Base-by-base conservation (phyloP, 1,140 invertebrate genomes). In the Drosophila pandora region DNA sequence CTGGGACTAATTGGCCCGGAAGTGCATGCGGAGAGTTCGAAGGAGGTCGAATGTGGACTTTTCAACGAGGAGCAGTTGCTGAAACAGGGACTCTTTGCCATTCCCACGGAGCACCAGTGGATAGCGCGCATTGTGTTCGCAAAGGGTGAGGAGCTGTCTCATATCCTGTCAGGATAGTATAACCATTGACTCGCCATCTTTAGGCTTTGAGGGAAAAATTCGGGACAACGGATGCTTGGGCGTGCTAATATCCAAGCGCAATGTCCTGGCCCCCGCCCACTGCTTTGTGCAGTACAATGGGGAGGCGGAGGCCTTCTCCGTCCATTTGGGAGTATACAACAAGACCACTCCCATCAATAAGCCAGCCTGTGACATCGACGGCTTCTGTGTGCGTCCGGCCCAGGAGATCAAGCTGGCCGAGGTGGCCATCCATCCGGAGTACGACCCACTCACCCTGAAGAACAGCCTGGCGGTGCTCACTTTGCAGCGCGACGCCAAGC, bases 41-140 rank as follows among this genome's bases (percentile, higher is more conserved):
- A 57, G 64, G 65, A 64, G 9, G 12, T 13, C 7, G 5, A 82
- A 13, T 85, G 82, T 28, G 74, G 78, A 0, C 12, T 22, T 7
- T 54, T 87, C 6, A 21, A 13, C 9, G 83, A 85, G 41, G 48
- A 55, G 2, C 55, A 55, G n/a, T 9, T 85, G 3, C 12, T 87
- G 0, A 82, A 54, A 5, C 64, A 76, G 10, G 5, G 1, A 0
- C 4, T 2, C 0, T 81, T 49, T 41, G 82, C 83, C 2, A 43
- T 67, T 13, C 83, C 83, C 32, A 79, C 79, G 0, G 83, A 87
- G 41, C 83, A 87, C 25, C 83, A 83, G 48, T 87, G 83, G 83
- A 10, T 87, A 34, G 83, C 53, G 2, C 78, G 75, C 1, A 76
- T 87, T 6, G 59, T 55, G 0, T 88, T 73, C 30, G 23, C 2